Base-by-base conservation (phyloP, 2,888 invertebrate genomes). In the Protophormia terraenovae region DNA sequence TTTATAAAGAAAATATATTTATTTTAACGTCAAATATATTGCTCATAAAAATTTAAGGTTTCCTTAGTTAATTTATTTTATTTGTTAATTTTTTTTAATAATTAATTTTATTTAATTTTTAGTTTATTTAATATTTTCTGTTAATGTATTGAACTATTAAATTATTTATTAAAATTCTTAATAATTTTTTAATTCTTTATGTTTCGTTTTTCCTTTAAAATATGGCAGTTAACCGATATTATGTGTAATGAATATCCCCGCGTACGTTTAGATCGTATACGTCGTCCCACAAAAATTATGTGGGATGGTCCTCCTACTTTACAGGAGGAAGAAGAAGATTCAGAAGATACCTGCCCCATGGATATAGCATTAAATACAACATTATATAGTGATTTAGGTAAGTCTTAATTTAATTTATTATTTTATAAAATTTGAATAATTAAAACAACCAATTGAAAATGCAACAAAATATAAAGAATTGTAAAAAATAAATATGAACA, bases 211-310 rank as follows among this genome's bases (percentile, higher is more conserved):
- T 75, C 19, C 73, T 72, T 35, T 62, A 24, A 64, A 66, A n/a
- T 22, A 45, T 22, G 27, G 66, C 10, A 93, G 93, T 87, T 92
- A 78, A 91, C 92, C 38, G 93, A 93, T 88, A 91, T 92, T 14
- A 89, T 92, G 69, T 93, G 92, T 85, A 92, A 92, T 87, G 93
- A 93, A 87, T 92, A 95, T 86, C 95, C 95, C 27, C 94, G 95
- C 2, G 94, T 95, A 3, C 94, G 96, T 38, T 92, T 96, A 87
- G 96, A 96, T 90, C 95, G 95, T 1, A 94, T 95, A 0, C 94
- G 95, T 62, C 94, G 94, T 84, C 91, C 92, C 2, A 90, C 88
- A 14, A 92, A 91, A 88, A 89, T 90, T 0, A 94, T 95, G 89
- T 93, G 94, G 90, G 93, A 94, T 86, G 94, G 94, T 2, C 94